Conservation (phyloP, 1,140 invertebrate genomes). For the Oreohelix idahoensis region DNA sequence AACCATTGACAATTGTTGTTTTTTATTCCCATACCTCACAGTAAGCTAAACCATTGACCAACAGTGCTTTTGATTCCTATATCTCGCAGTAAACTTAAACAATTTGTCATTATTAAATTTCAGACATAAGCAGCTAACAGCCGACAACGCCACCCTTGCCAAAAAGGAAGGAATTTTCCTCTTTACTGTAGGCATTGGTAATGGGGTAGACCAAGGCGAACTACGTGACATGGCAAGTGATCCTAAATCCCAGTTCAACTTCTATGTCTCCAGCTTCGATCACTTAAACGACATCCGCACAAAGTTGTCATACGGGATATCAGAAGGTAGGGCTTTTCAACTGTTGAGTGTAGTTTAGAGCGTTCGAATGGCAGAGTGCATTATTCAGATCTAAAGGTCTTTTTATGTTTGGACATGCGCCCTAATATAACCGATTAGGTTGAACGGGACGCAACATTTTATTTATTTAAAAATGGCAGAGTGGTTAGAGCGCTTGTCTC, state of each 20-base stretch:
- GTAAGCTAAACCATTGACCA: no score
- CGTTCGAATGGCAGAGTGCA: no score
- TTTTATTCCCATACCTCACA: no score
- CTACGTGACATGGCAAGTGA: conserved; percentile 44
- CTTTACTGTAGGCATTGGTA: conserved; percentile 49
- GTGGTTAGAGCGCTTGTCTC: no score
- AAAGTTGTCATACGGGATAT: neutral
- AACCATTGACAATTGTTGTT: no score
- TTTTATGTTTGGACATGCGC: no score
- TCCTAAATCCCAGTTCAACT: neutral
- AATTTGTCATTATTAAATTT: neutral
- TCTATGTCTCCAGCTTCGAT: neutral
- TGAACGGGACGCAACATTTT: no score
- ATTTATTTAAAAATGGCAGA: no score
- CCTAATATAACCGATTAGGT: no score
- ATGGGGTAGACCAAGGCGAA: conserved; percentile 37
- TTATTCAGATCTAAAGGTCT: no score
- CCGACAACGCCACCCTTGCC: conserved; percentile 36
- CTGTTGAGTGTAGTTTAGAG: no score
- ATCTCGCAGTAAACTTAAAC: neutral
- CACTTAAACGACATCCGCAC: neutral
- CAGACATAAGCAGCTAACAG: conserved; percentile 37
- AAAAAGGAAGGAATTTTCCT: conserved; percentile 49
- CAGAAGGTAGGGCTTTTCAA: conserved; percentile 7
- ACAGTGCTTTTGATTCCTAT: no score